Evolutionary conservation across 2,797 vertebrate species (phyloP).

Genomic region (Liasis olivaceus): DNA sequence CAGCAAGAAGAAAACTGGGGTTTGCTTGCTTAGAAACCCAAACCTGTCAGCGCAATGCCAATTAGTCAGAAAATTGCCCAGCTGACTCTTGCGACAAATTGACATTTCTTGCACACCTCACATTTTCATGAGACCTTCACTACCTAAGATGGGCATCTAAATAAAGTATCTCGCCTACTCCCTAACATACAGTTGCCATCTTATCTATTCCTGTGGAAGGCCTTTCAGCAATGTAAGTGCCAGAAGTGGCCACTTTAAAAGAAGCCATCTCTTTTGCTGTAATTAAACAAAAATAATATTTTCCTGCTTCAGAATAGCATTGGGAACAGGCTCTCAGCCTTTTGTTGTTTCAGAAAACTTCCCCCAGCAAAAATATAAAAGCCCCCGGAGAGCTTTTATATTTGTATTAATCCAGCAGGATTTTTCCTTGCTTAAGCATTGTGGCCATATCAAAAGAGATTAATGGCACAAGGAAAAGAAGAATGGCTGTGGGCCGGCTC

Average conservation of each 20-base stretch:
- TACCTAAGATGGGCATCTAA: background rate
- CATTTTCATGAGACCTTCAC: background rate
- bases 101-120: background rate
- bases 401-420: background rate
- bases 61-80: background rate
- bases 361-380: conserved; percentile 18
- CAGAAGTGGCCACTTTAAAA: conserved; percentile 28
- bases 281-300: conserved; percentile 65
- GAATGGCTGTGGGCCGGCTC: background rate
- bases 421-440: conserved; percentile 12
- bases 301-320: conserved; percentile 62
- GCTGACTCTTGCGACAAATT: background rate
- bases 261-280: conserved; percentile 52
- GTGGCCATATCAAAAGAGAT: background rate
- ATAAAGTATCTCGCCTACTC: background rate
- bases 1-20: background rate
- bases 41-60: background rate
- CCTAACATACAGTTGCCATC: background rate
- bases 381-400: background rate
- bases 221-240: fast-evolving
- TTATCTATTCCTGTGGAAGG: background rate
- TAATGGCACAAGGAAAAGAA: background rate
- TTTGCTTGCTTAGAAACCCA: background rate
- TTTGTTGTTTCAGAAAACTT: conserved; percentile 61
- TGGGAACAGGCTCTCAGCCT: conserved; percentile 22